Evolutionary conservation across 1,140 invertebrate genomes (phyloP), one percentile per base, ranked within the genome.

Genomic region (Ctenoplectra terminalis): DNA sequence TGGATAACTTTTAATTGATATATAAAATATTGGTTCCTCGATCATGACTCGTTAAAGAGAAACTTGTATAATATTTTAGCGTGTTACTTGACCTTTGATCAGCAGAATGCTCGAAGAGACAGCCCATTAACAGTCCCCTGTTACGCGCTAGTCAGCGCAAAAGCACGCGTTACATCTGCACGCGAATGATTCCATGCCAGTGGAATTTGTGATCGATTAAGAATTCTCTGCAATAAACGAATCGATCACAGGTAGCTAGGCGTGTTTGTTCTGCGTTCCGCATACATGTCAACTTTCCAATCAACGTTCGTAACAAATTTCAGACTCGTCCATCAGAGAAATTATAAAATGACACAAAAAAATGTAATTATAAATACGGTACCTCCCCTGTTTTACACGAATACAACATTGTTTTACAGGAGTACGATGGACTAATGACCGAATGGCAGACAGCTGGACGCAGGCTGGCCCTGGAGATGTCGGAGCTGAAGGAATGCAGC

Each of bases 361-460:
- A n/a, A n/a, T n/a, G n/a, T n/a, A n/a, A n/a, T n/a, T n/a, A n/a
- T n/a, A n/a, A n/a, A n/a, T n/a, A n/a, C n/a, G n/a, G n/a, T n/a
- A n/a, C n/a, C n/a, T n/a, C n/a, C n/a, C n/a, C n/a, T n/a, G n/a
- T n/a, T n/a, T n/a, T n/a, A n/a, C n/a, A n/a, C n/a, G n/a, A n/a
- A n/a, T n/a, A n/a, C n/a, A n/a, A n/a, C n/a, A 6, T 29, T 84
- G 46, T 76, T 70, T 80, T 52, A 73, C 82, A 94, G 93, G 93
- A 94, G 69, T 94, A 93, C 87, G 93, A 94, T 87, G 87, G 87
- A 70, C 82, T 93, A 73, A 93, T 94, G 93, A 90, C 92, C 72
- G 93, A 94, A 83, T 93, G 93, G 93, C 93, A 94, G 79, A 86
- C 92, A 63, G 90, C 91, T 31, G 93, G 93, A 79, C 92, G 93